Conservation (phyloP, 2,797 vertebrate species). For the Enteromius afrohamiltoni region DNA sequence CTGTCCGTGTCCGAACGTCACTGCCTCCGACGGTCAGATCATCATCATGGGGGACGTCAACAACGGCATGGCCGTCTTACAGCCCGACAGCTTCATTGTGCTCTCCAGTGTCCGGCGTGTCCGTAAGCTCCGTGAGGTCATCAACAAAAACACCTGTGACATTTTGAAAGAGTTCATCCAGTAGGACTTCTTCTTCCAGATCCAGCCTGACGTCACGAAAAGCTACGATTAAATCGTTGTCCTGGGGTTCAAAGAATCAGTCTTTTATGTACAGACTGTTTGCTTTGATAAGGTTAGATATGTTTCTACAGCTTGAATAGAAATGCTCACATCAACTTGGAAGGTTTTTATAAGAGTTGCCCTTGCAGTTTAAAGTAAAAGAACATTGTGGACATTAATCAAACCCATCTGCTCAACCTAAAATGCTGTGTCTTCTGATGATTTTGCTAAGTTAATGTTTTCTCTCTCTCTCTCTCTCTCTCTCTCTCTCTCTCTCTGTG, state of each 20-base stretch:
- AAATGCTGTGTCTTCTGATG: slow-evolving; percentile 30
- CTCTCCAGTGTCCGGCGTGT: slow-evolving; percentile 83
- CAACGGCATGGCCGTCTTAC: slow-evolving; percentile 92
- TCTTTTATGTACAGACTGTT: slow-evolving; percentile 51
- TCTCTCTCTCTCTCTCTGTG: slow-evolving; percentile 20
- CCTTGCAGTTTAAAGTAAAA: slow-evolving; percentile 66
- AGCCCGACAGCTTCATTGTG: slow-evolving; percentile 92
- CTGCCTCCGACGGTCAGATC: slow-evolving; percentile 84
- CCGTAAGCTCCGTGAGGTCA: slow-evolving; percentile 89
- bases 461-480: background rate
- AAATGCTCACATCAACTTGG: slow-evolving; percentile 54
- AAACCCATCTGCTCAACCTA: slow-evolving; percentile 59
- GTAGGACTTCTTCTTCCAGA: slow-evolving; percentile 68
- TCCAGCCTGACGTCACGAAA: background rate
- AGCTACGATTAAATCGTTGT: background rate
- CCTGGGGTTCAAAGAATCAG: slow-evolving; percentile 20
- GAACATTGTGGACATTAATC: slow-evolving; percentile 69
- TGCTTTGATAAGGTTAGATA: slow-evolving; percentile 53
- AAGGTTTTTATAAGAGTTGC: slow-evolving; percentile 52
- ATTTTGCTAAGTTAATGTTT: slow-evolving; percentile 13
- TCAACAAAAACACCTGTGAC: slow-evolving; percentile 95
- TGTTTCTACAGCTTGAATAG: slow-evolving; percentile 53
- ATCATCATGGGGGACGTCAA: slow-evolving; percentile 95
- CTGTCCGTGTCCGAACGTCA: slow-evolving; percentile 96
- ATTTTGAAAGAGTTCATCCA: slow-evolving; percentile 90